Percentiles rank a stretch among this genome's conserved stretches.
These are phyloP conservation scores for Cerceris ruficornis DNA, from an alignment of 2,888 invertebrate species.

Conservation along the genomic window DNA sequence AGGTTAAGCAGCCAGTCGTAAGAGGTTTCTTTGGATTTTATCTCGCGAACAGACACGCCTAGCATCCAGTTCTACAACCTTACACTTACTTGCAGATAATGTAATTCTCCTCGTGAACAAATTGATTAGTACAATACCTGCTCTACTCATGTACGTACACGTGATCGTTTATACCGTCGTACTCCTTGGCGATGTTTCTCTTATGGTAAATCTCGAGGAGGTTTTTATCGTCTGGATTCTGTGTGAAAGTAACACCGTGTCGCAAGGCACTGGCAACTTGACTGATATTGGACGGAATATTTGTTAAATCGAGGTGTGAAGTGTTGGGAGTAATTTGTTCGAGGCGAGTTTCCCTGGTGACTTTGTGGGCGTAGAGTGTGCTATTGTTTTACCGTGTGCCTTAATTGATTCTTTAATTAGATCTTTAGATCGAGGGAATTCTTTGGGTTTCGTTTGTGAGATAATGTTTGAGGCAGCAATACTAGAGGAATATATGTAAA, in stretches of 20 bases:
- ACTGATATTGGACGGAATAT: constrained; percentile 21
- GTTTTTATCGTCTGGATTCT: constrained; percentile 1
- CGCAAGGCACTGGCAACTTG: constrained; percentile 15
- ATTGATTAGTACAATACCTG: constrained; percentile 50
- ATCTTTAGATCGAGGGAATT: too few species aligned
- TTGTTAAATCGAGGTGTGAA: background rate
- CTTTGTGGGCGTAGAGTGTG: too few species aligned
- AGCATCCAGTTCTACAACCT: constrained; percentile 51
- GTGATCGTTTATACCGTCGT: constrained; percentile 20
- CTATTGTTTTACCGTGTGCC: too few species aligned
- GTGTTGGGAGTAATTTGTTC: too few species aligned
- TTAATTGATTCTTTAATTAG: too few species aligned
- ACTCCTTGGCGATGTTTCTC: constrained; percentile 4
- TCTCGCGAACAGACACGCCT: constrained; percentile 55
- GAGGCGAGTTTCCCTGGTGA: too few species aligned
- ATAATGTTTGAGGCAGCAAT: too few species aligned
- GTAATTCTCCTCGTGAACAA: constrained; percentile 56
- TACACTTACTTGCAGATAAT: constrained; percentile 51
- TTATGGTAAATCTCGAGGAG: constrained; percentile 5
- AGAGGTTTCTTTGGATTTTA: constrained; percentile 60
- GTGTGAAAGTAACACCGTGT: constrained; percentile 26
- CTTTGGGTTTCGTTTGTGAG: too few species aligned
- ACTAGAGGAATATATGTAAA: too few species aligned
- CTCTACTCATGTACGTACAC: constrained; percentile 23
- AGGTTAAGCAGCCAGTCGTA: constrained; percentile 58